phyloP scores from a whole-genome alignment of 1,140 invertebrate species.

The Bombus waltoni region DNA sequence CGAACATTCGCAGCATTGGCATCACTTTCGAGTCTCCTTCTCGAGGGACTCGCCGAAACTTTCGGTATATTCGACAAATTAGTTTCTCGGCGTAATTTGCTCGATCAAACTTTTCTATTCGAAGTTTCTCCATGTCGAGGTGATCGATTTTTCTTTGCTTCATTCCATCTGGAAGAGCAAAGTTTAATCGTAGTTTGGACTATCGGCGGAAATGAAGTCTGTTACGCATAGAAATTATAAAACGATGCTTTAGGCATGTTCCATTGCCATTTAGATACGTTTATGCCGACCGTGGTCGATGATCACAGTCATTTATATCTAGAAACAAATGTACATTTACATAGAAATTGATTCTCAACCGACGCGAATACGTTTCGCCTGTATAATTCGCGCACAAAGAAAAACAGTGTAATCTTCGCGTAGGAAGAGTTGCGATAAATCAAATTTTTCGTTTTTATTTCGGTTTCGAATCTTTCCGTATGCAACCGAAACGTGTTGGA shows the following conservation, averaged over 20 bases:
- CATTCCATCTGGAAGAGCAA: constrained; percentile 10
- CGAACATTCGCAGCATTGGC: constrained; percentile 32
- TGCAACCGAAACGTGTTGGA: constrained; percentile 11
- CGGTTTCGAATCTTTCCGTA: neutral
- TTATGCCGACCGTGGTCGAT: too few species aligned
- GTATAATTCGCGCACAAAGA: neutral
- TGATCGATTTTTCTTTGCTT: constrained; percentile 57
- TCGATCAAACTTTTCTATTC: constrained; percentile 63
- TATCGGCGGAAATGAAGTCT: neutral
- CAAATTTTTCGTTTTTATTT: constrained; percentile 27
- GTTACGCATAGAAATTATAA: constrained; percentile 13
- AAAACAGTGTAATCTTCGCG: neutral
- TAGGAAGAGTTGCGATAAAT: neutral
- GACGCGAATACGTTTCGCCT: neutral
- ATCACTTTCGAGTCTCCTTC: constrained; percentile 34
- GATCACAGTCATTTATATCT: too few species aligned
- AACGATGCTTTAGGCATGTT: neutral
- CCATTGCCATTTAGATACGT: neutral
- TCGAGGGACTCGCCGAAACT: constrained; percentile 46
- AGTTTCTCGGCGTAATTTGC: constrained; percentile 62
- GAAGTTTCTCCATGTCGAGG: constrained; percentile 23
- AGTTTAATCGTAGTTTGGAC: constrained; percentile 42
- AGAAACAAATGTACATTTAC: rapidly evolving
- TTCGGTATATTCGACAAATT: constrained; percentile 59
- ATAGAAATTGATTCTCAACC: neutral